A percentile compares a stretch with the other conserved stretches of the same genome.
Conservation (phyloP, 2,797 vertebrate species). For the Rallus crepitans region DNA sequence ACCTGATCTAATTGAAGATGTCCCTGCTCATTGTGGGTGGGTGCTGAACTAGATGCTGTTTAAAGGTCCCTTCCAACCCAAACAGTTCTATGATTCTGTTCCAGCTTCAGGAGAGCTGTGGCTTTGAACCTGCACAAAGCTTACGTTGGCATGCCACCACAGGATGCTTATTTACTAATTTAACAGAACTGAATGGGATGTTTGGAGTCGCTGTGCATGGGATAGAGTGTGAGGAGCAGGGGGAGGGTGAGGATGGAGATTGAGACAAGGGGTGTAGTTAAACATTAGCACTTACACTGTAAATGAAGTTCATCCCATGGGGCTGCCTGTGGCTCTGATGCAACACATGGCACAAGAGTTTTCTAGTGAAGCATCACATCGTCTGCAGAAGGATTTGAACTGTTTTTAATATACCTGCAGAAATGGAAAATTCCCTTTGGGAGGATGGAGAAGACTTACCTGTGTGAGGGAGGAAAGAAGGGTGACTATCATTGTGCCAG, state of each 20-base stretch:
- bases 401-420: not conserved
- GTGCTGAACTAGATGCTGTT: not conserved
- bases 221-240: no score
- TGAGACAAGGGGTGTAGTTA: not conserved
- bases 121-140: not conserved
- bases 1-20: not conserved
- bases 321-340: not conserved
- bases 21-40: not conserved
- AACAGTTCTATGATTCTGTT: not conserved
- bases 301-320: not conserved
- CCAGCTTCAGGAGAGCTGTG: not conserved
- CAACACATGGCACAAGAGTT: accelerated
- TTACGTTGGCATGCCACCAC: not conserved
- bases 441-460: not conserved
- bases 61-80: not conserved
- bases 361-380: not conserved
- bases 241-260: not conserved
- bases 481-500: not conserved
- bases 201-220: not conserved
- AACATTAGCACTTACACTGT: not conserved
- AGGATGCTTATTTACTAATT: not conserved
- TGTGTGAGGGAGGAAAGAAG: not conserved
- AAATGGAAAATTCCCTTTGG: not conserved
- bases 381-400: not conserved
- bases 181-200: not conserved